Conservation (phyloP, 2,888 invertebrate genomes). For the Vesta saturnalis region DNA sequence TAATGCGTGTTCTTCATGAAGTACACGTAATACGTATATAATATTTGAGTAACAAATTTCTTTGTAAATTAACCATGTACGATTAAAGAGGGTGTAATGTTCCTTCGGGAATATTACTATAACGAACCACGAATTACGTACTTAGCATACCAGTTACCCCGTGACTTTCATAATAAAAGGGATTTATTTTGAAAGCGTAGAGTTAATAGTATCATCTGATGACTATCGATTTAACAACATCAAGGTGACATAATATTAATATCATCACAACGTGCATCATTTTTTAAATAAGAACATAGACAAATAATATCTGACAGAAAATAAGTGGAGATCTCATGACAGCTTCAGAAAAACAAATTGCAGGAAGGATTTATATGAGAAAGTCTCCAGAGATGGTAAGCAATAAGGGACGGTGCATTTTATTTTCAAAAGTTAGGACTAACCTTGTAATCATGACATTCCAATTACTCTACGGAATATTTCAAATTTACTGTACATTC, state of each 20-base stretch:
- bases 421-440: slow-evolving; percentile 12
- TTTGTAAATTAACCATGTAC: slow-evolving; percentile 5
- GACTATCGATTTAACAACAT: background rate
- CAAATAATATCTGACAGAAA: slow-evolving; percentile 12
- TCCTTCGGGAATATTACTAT: slow-evolving; percentile 1
- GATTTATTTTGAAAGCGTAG: background rate
- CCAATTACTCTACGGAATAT: slow-evolving; percentile 7
- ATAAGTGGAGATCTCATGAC: slow-evolving; percentile 18
- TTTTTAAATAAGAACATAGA: slow-evolving; percentile 6
- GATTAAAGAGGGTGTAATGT: slow-evolving; percentile 6
- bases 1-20: no score
- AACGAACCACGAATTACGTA: background rate
- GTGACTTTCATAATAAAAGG: background rate
- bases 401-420: slow-evolving; percentile 30
- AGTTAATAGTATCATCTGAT: background rate
- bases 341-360: slow-evolving; percentile 35
- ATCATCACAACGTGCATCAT: background rate
- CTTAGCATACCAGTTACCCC: background rate
- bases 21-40: no score
- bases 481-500: background rate
- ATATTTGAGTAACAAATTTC: no score
- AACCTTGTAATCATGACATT: slow-evolving; percentile 13
- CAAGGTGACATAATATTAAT: background rate
- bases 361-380: slow-evolving; percentile 36
- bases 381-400: slow-evolving; percentile 34